A percentile compares a stretch with the other conserved stretches of the same genome.
Conservation (phyloP, 2,888 invertebrate species). For the Morpho deidamia region DNA sequence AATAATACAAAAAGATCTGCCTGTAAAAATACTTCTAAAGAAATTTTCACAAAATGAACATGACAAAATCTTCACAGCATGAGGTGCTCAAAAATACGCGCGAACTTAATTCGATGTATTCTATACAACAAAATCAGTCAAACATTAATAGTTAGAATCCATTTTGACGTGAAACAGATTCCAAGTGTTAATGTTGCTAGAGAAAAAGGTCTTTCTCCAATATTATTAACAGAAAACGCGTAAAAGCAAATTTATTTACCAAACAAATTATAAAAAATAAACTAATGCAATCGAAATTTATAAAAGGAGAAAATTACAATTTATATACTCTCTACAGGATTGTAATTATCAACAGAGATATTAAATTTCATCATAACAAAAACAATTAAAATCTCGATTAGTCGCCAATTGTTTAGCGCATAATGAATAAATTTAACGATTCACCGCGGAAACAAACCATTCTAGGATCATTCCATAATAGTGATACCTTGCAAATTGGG, state of each 20-base stretch:
- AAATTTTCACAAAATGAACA: slow-evolving; percentile 8
- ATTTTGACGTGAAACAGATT: slow-evolving; percentile 36
- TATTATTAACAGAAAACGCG: not conserved
- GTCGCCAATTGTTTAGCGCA: too few relatives aligned
- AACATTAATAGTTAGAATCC: slow-evolving; percentile 47
- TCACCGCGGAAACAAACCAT: too few relatives aligned
- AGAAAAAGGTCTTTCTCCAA: not conserved
- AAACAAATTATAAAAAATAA: too few relatives aligned
- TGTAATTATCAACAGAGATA: too few relatives aligned
- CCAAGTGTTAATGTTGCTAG: slow-evolving; percentile 47
- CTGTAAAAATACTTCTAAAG: slow-evolving; percentile 17
- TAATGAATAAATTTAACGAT: too few relatives aligned
- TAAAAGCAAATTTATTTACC: not conserved
- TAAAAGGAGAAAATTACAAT: too few relatives aligned
- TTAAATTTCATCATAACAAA: too few relatives aligned
- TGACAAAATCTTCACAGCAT: slow-evolving; percentile 17
- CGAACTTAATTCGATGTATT: slow-evolving; percentile 14
- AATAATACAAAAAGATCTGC: slow-evolving; percentile 30
- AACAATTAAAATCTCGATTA: too few relatives aligned
- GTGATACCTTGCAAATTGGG: too few relatives aligned
- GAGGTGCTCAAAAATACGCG: slow-evolving; percentile 8
- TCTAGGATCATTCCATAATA: too few relatives aligned
- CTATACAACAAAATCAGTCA: slow-evolving; percentile 41
- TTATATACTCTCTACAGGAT: too few relatives aligned
- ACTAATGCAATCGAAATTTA: too few relatives aligned